Evolutionary conservation across 2,888 invertebrate genomes (phyloP).

Genomic region (Liopterus haemorrhoidalis): DNA sequence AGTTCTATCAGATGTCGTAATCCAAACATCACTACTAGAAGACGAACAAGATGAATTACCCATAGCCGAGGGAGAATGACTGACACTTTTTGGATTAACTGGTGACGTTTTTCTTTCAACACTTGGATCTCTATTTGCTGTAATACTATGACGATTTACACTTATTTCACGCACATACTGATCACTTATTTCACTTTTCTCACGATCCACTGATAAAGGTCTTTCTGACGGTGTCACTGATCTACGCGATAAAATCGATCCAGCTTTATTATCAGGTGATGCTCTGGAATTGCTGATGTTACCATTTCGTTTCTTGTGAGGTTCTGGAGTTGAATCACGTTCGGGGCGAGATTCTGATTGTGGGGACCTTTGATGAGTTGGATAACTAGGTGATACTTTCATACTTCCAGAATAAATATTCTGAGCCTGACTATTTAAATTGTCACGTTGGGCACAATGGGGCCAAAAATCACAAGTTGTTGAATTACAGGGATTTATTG

Average conservation of each 20-base stretch:
- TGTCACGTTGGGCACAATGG: slow-evolving; percentile 50
- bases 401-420: slow-evolving; percentile 40
- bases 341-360: slow-evolving; percentile 41
- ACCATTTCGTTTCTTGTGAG: slow-evolving; percentile 27
- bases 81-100: slow-evolving; percentile 32
- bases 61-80: slow-evolving; percentile 39
- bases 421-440: slow-evolving; percentile 36
- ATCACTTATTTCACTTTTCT: slow-evolving; percentile 4
- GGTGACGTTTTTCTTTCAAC: slow-evolving; percentile 31
- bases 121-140: slow-evolving; percentile 9
- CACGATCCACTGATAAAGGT: slow-evolving; percentile 10
- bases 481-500: slow-evolving; percentile 47
- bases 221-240: slow-evolving; percentile 3
- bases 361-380: slow-evolving; percentile 46
- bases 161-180: slow-evolving; percentile 19
- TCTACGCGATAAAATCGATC: not conserved
- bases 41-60: slow-evolving; percentile 43
- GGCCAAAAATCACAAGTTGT: slow-evolving; percentile 61
- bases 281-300: slow-evolving; percentile 4
- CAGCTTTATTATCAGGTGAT: slow-evolving; percentile 14
- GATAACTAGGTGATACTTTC: slow-evolving; percentile 52
- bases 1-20: slow-evolving; percentile 50
- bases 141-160: slow-evolving; percentile 3
- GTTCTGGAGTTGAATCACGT: slow-evolving; percentile 26
- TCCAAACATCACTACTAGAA: slow-evolving; percentile 52